These are phyloP conservation scores for Tonatia bakeri DNA, from an alignment of 2,113 vertebrate genomes.

Conservation along the genomic window DNA sequence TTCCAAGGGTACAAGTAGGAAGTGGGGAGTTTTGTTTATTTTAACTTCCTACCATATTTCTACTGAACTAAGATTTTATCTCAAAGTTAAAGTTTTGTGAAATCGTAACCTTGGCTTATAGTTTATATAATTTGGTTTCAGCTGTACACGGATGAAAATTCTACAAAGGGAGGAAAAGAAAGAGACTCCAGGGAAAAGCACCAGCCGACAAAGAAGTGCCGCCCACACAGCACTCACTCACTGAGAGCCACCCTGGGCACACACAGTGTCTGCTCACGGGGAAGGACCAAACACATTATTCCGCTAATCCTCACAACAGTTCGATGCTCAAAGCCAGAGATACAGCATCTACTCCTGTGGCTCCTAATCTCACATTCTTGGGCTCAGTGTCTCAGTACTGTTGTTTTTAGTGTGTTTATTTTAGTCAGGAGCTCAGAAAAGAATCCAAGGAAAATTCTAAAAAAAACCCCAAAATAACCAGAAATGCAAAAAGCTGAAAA, in stretches of 20 bases:
- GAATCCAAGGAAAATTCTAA: not conserved
- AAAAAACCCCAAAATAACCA: not conserved
- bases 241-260: not conserved
- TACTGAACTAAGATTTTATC: not conserved
- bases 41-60: not conserved
- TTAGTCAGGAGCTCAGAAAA: not conserved
- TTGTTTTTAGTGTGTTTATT: not conserved
- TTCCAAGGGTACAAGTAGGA: not conserved
- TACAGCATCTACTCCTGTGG: not conserved
- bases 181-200: not conserved
- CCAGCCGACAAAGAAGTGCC: not conserved
- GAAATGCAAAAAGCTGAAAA: not conserved
- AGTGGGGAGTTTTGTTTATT: not conserved
- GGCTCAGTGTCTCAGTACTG: not conserved
- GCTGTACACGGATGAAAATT: not conserved
- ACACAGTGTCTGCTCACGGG: not conserved
- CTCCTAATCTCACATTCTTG: not conserved
- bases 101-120: not conserved
- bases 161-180: not conserved
- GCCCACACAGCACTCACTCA: not conserved
- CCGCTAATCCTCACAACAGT: not conserved
- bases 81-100: conserved; percentile 1
- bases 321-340: not conserved
- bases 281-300: not conserved
- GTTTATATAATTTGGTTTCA: not conserved